phyloP scores from a whole-genome alignment of 2,888 invertebrate species.

The Eupithecia exiguata region DNA sequence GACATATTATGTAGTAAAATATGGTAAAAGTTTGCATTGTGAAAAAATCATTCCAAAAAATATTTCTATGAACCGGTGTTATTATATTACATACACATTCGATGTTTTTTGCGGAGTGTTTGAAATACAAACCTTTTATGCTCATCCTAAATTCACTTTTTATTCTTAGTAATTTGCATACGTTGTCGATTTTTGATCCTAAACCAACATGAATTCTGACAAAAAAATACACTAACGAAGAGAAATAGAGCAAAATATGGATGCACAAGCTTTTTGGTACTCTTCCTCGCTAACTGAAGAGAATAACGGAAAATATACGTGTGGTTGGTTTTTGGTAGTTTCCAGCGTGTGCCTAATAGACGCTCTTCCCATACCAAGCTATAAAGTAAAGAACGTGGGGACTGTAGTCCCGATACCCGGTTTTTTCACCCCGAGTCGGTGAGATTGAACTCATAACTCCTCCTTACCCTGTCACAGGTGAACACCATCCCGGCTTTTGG shows the following conservation, averaged over 20 bases:
- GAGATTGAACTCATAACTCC: conserved; percentile 43
- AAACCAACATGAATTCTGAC: neutral
- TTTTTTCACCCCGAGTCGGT: conserved; percentile 32
- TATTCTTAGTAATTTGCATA: neutral
- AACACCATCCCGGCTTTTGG: conserved; percentile 32
- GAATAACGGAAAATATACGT: neutral
- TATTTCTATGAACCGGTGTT: too few relatives aligned
- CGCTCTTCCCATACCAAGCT: neutral
- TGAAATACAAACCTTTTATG: neutral
- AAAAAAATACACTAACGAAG: neutral
- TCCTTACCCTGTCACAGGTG: conserved; percentile 45
- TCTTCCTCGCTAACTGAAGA: neutral
- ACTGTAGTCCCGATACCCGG: conserved; percentile 20
- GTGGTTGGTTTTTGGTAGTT: neutral
- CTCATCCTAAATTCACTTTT: neutral
- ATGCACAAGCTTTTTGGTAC: neutral
- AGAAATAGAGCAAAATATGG: neutral
- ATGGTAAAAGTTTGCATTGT: too few relatives aligned
- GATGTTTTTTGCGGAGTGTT: neutral
- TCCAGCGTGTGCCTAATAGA: neutral
- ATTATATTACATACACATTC: too few relatives aligned
- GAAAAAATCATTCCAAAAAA: too few relatives aligned
- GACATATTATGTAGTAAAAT: too few relatives aligned
- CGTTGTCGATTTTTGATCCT: neutral
- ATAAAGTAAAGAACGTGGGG: conserved; percentile 30